Evolutionary conservation across 2,888 invertebrate genomes (phyloP).

Genomic region (Macropis europaea): DNA sequence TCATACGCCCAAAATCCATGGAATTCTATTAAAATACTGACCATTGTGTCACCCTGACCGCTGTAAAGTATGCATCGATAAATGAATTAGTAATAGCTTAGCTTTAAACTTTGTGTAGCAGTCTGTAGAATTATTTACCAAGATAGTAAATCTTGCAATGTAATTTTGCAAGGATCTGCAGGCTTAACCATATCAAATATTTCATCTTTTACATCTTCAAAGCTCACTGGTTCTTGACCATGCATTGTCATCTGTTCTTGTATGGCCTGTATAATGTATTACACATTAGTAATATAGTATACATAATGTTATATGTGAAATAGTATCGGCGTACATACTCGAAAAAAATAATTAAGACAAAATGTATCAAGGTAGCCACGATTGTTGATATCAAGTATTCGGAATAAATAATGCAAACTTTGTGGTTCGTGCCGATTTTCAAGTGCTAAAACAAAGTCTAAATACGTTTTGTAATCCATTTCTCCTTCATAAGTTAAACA

Average conservation of each 20-base stretch:
- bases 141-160: constrained; percentile 90
- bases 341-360: constrained; percentile 95
- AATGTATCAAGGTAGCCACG: constrained; percentile 94
- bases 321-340: constrained; percentile 81
- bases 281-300: background rate
- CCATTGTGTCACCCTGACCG: constrained; percentile 96
- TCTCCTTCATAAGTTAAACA: constrained; percentile 96
- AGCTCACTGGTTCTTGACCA: constrained; percentile 93
- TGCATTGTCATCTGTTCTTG: constrained; percentile 94
- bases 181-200: constrained; percentile 99
- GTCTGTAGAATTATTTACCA: constrained; percentile 81
- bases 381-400: constrained; percentile 93
- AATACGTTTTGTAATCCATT: constrained; percentile 98
- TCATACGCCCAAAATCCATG: constrained; percentile 99
- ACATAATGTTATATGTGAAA: background rate
- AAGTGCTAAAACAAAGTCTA: constrained; percentile 95
- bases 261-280: constrained; percentile 85
- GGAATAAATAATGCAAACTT: constrained; percentile 93
- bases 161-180: constrained; percentile 90
- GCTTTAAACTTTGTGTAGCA: background rate
- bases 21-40: constrained; percentile 96
- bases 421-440: constrained; percentile 96
- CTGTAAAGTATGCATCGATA: constrained; percentile 80
- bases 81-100: background rate
- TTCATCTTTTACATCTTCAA: constrained; percentile 97